Base-by-base conservation (phyloP, 1,140 invertebrate species). In the Tribolium madens region DNA sequence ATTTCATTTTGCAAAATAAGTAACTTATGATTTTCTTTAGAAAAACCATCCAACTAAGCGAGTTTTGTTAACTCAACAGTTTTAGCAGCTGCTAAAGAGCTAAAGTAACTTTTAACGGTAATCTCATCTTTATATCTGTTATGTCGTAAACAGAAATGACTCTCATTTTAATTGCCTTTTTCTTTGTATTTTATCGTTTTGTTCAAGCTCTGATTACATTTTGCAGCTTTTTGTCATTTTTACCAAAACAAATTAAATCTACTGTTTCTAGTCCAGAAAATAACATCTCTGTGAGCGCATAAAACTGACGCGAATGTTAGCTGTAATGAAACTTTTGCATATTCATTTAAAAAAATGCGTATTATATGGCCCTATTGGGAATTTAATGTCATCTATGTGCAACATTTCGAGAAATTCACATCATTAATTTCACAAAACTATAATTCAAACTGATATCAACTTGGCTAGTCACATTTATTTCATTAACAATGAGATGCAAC, bases 141-240 rank as follows among this genome's bases (percentile, higher is more conserved):
- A 64, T 64, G 57, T 33, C 57, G 31, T 64, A 64, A 64, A 33
- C 57, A 64, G 21, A 33, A 64, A 64, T 64, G 21, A 64, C 21
- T 64, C 26, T 64, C 57, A 33, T 64, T 64, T 33, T 64, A 64
- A 64, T 64, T 64, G 57, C 57, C 57, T 64, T 64, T 33, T 64
- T 64, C 57, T 57, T 21, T 26, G n/a, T 33, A 64, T 64, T 64
- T 64, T 33, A 33, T 64, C 14, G 26, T 64, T 64, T 64, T 64
- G 57, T 64, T 64, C 57, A 64, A 64, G 57, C 26, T 64, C 57
- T 64, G 57, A 64, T 64, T 64, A 18, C 57, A 26, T 64, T 33
- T 12, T 33, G 26, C 26, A 14, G n/a, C 14, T 33, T 64, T 64
- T 31, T 64, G 21, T 64, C n/a, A 13, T 64, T 64, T 64, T 64